Percentiles rank a stretch among this genome's conserved stretches.
These are phyloP conservation scores for Maconellicoccus hirsutus DNA, from an alignment of 1,140 invertebrate species.

Conservation along the genomic window DNA sequence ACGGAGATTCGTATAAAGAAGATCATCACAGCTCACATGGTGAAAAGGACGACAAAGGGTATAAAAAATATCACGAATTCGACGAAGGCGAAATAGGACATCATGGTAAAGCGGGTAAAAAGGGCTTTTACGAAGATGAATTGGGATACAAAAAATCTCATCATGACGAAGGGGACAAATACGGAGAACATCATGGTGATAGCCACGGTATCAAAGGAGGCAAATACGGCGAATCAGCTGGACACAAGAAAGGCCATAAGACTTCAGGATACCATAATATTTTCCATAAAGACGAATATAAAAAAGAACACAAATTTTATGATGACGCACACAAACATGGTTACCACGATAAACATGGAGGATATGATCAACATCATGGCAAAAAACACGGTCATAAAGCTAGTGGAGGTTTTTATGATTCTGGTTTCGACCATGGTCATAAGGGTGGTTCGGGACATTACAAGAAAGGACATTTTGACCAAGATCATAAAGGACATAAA, in stretches of 20 bases:
- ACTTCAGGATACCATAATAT: conserved; percentile 57
- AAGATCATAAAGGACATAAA: conserved; percentile 37
- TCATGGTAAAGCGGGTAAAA: conserved; percentile 29
- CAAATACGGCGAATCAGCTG: conserved; percentile 28
- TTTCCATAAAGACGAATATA: conserved; percentile 59
- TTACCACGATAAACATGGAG: conserved; percentile 43
- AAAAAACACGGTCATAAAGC: conserved; percentile 37
- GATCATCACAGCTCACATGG: conserved; percentile 40
- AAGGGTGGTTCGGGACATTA: conserved; percentile 37
- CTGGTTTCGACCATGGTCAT: conserved; percentile 36
- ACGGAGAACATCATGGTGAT: conserved; percentile 36
- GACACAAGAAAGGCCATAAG: conserved; percentile 52
- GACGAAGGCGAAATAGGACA: conserved; percentile 32
- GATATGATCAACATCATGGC: conserved; percentile 38
- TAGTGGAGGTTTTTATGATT: conserved; percentile 40
- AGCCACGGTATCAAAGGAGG: conserved; percentile 33
- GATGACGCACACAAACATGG: conserved; percentile 53
- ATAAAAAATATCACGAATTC: conserved; percentile 39
- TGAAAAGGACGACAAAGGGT: conserved; percentile 43
- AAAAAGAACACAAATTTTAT: conserved; percentile 59
- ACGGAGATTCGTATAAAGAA: conserved; percentile 37
- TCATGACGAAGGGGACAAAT: conserved; percentile 29
- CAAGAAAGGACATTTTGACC: conserved; percentile 38
- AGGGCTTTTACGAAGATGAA: conserved; percentile 28
- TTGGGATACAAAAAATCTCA: conserved; percentile 29